Evolutionary conservation across 2,888 invertebrate genomes (phyloP).

Genomic region (Drosophila macrospina): DNA sequence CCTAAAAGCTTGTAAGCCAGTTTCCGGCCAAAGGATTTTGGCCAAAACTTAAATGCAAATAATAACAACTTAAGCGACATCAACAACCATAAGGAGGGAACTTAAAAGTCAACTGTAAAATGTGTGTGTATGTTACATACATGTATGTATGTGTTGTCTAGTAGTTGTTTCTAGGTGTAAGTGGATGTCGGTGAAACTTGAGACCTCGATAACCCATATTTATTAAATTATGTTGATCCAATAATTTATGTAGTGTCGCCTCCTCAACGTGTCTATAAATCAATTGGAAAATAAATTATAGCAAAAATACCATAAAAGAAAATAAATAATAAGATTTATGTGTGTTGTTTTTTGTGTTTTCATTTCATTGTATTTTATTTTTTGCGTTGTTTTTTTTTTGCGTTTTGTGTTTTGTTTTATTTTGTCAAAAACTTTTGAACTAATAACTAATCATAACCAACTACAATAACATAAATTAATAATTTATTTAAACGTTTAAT

Average conservation of each 20-base stretch:
- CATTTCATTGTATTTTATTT: conserved; percentile 55
- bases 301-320: conserved; percentile 36
- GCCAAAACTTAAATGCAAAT: conserved; percentile 22
- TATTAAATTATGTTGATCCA: conserved; percentile 43
- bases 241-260: conserved; percentile 51
- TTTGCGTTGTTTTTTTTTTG: conserved; percentile 58
- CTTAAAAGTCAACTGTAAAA: conserved; percentile 6
- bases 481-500: conserved; percentile 79
- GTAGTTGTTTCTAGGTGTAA: conserved; percentile 5
- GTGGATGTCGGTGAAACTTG: conserved; percentile 8
- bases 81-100: conserved; percentile 15
- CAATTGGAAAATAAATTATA: conserved; percentile 35
- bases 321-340: conserved; percentile 62
- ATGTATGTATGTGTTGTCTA: neutral
- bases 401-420: conserved; percentile 66
- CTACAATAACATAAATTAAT: conserved; percentile 83
- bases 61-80: conserved; percentile 21
- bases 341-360: conserved; percentile 63
- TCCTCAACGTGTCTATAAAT: conserved; percentile 39
- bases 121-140: no score
- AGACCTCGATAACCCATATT: conserved; percentile 14
- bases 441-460: conserved; percentile 84
- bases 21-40: conserved; percentile 68
- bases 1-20: conserved; percentile 81
- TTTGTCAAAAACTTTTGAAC: conserved; percentile 72